Percentiles rank a stretch among this genome's conserved stretches.
Conservation (phyloP, 1,140 invertebrate species). For the Akabosia matsudoensis region DNA sequence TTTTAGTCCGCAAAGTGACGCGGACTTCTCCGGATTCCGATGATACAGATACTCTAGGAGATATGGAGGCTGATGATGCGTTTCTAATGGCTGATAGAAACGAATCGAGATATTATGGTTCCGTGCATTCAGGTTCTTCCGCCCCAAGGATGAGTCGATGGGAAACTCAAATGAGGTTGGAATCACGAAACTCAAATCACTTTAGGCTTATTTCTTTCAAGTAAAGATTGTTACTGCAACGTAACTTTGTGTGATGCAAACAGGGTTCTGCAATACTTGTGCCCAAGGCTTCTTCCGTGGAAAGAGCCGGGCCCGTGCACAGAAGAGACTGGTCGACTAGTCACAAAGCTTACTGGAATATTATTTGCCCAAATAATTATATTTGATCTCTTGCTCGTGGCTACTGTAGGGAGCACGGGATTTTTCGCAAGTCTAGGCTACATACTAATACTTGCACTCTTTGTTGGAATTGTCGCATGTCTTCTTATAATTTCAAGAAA, state of each 20-base stretch:
- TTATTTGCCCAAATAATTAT: conserved; percentile 75
- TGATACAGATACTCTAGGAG: conserved; percentile 47
- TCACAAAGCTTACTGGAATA: conserved; percentile 80
- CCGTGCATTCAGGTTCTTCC: conserved; percentile 48
- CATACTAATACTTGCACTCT: conserved; percentile 66
- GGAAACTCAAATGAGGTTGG: conserved; percentile 48
- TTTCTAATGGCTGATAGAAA: conserved; percentile 77
- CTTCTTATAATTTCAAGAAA: conserved; percentile 80
- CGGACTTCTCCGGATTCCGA: conserved; percentile 52
- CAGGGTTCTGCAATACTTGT: conserved; percentile 60
- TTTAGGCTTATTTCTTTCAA: neutral
- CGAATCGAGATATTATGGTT: conserved; percentile 82
- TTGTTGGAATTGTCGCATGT: conserved; percentile 71
- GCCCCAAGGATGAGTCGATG: conserved; percentile 41
- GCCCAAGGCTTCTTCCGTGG: conserved; percentile 82
- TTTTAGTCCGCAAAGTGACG: conserved; percentile 59
- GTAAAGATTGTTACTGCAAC: neutral
- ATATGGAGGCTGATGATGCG: conserved; percentile 64
- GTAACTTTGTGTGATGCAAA: neutral
- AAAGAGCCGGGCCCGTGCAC: conserved; percentile 80
- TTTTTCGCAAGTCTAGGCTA: conserved; percentile 59
- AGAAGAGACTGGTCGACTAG: conserved; percentile 72
- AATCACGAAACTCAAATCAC: neutral
- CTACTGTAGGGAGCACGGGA: conserved; percentile 59
- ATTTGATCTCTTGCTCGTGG: conserved; percentile 78